phyloP scores from a whole-genome alignment of 1,140 invertebrate genomes.

The Drosophila hydei region DNA sequence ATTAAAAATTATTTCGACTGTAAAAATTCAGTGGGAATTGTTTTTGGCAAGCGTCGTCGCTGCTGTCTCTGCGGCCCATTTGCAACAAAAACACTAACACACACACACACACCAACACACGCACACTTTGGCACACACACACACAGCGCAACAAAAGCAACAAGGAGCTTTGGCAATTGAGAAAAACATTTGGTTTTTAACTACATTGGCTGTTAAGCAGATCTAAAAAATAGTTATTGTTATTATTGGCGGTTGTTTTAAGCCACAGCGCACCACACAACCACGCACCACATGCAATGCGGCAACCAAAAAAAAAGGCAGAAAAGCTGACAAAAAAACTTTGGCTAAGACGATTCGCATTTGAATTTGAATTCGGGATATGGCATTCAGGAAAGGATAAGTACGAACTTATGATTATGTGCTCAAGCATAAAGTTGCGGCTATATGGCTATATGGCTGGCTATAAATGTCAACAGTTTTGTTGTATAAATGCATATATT shows the following conservation, averaged over 20 bases:
- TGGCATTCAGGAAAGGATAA: conserved; percentile 44
- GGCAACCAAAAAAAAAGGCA: background rate
- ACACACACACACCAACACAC: conserved; percentile 19
- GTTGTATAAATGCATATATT: background rate
- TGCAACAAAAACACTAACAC: conserved; percentile 33
- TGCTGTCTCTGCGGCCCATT: conserved; percentile 39
- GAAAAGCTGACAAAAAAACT: background rate
- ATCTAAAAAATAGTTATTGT: conserved; percentile 72
- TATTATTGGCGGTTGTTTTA: conserved; percentile 64
- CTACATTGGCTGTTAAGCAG: conserved; percentile 78
- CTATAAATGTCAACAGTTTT: conserved; percentile 4
- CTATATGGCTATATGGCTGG: conserved; percentile 1
- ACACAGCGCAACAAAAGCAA: conserved; percentile 17
- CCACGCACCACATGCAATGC: conserved; percentile 28
- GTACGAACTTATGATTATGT: conserved; percentile 47
- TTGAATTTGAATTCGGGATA: conserved; percentile 23
- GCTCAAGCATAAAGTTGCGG: conserved; percentile 4
- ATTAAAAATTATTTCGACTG: conserved; percentile 79
- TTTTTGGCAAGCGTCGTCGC: conserved; percentile 68
- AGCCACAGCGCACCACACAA: conserved; percentile 21
- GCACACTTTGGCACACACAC: conserved; percentile 8
- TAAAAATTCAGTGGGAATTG: conserved; percentile 77
- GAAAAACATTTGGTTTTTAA: conserved; percentile 75
- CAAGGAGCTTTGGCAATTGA: conserved; percentile 54
- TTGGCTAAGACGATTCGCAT: conserved; percentile 23